Evolutionary conservation across 2,797 vertebrate species (phyloP).

Genomic region (Schizothorax lantsangensis): DNA sequence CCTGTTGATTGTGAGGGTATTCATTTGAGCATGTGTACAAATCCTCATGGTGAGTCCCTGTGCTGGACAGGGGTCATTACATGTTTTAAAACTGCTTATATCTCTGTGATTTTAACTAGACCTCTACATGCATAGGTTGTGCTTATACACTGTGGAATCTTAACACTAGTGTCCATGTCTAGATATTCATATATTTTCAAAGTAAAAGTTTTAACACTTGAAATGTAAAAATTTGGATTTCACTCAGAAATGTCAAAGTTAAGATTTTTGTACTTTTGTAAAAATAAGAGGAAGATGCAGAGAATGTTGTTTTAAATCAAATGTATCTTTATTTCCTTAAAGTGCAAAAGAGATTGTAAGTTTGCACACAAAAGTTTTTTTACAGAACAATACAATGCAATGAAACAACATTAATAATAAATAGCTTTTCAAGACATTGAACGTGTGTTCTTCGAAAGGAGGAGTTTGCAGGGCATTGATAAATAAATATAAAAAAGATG

Average conservation of each 20-base stretch:
- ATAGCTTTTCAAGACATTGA: slow-evolving; percentile 63
- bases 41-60: slow-evolving; percentile 32
- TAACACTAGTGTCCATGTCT: slow-evolving; percentile 12
- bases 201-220: neutral
- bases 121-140: neutral
- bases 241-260: neutral
- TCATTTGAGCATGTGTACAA: slow-evolving; percentile 47
- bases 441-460: slow-evolving; percentile 58
- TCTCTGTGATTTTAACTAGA: neutral
- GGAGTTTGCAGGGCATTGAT: slow-evolving; percentile 65
- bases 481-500: slow-evolving; percentile 75
- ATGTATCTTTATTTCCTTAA: slow-evolving; percentile 70
- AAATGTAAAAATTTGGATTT: neutral
- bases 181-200: neutral
- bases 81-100: neutral
- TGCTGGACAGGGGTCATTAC: slow-evolving; percentile 23
- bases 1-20: slow-evolving; percentile 31
- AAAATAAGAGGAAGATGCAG: slow-evolving; percentile 10
- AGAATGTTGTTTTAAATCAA: slow-evolving; percentile 58
- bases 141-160: neutral
- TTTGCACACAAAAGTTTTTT: slow-evolving; percentile 61
- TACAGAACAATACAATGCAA: slow-evolving; percentile 62
- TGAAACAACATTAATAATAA: slow-evolving; percentile 64
- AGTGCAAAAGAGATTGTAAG: slow-evolving; percentile 69
- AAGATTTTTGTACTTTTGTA: neutral